These are phyloP conservation scores for Cyprinus carpio DNA, from an alignment of 2,113 vertebrate genomes.

Conservation along the genomic window DNA sequence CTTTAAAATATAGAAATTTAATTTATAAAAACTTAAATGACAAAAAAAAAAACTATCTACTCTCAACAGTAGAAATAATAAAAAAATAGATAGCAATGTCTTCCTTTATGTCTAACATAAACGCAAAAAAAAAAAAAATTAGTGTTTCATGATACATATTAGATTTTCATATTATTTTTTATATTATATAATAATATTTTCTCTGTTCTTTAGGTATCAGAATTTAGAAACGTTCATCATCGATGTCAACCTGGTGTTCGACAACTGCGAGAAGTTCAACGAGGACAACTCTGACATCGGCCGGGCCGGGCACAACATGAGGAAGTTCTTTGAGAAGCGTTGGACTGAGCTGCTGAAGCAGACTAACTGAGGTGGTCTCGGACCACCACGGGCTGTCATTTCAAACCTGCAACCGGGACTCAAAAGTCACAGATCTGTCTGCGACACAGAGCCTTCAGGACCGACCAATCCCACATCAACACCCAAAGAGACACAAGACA, in stretches of 20 bases:
- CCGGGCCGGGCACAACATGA: slow-evolving; percentile 96
- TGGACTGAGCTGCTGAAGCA: slow-evolving; percentile 96
- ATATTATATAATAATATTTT: too few relatives aligned
- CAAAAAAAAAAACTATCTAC: neutral
- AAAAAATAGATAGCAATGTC: neutral
- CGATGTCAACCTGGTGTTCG: slow-evolving; percentile 97
- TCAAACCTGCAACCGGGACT: slow-evolving; percentile 56
- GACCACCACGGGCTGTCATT: slow-evolving; percentile 82
- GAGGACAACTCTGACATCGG: slow-evolving; percentile 86
- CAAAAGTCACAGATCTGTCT: neutral
- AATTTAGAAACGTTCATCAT: slow-evolving; percentile 95
- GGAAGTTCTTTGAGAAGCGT: slow-evolving; percentile 97
- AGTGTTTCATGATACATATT: too few relatives aligned
- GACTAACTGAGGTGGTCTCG: slow-evolving; percentile 86
- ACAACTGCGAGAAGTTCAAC: slow-evolving; percentile 93
- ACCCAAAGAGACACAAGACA: slow-evolving; percentile 94
- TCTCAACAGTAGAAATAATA: neutral
- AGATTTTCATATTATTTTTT: too few relatives aligned
- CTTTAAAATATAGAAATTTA: too few relatives aligned
- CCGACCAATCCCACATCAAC: slow-evolving; percentile 68
- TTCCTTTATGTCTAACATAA: neutral
- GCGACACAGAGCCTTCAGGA: neutral
- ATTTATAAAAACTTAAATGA: neutral
- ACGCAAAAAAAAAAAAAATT: too few relatives aligned
- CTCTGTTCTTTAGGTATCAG: slow-evolving; percentile 82